These are phyloP conservation scores for Trematomus bernacchii DNA, from an alignment of 2,797 vertebrate species.

Conservation along the genomic window DNA sequence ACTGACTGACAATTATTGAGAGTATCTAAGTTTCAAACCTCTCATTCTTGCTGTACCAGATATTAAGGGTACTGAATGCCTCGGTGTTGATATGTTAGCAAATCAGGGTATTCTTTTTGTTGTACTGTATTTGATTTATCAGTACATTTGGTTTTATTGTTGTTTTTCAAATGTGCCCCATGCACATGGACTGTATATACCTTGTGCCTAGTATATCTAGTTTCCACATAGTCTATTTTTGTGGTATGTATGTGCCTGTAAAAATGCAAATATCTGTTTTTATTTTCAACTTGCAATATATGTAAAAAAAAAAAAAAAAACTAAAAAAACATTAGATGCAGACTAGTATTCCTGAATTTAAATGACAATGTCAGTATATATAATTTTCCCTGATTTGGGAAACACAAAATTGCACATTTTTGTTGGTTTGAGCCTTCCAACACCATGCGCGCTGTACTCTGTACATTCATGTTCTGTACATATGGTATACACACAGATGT, in stretches of 20 bases:
- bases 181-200: slow-evolving; percentile 88
- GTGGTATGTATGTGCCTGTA: slow-evolving; percentile 88
- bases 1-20: slow-evolving; percentile 80
- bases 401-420: slow-evolving; percentile 88
- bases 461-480: slow-evolving; percentile 81
- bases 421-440: slow-evolving; percentile 87
- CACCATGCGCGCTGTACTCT: slow-evolving; percentile 82
- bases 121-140: slow-evolving; percentile 74
- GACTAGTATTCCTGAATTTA: slow-evolving; percentile 83
- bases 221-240: slow-evolving; percentile 89
- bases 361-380: slow-evolving; percentile 87
- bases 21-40: slow-evolving; percentile 73
- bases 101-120: slow-evolving; percentile 88
- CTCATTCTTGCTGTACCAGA: slow-evolving; percentile 79
- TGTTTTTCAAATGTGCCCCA: slow-evolving; percentile 84
- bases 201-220: slow-evolving; percentile 89
- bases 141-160: slow-evolving; percentile 60
- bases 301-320: slow-evolving; percentile 65
- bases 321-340: slow-evolving; percentile 77
- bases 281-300: slow-evolving; percentile 86
- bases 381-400: slow-evolving; percentile 84
- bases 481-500: slow-evolving; percentile 78
- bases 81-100: slow-evolving; percentile 87
- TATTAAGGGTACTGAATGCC: slow-evolving; percentile 83
- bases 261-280: slow-evolving; percentile 85